Base-by-base conservation (phyloP, 1,140 invertebrate species). In the Phortica variegata region DNA sequence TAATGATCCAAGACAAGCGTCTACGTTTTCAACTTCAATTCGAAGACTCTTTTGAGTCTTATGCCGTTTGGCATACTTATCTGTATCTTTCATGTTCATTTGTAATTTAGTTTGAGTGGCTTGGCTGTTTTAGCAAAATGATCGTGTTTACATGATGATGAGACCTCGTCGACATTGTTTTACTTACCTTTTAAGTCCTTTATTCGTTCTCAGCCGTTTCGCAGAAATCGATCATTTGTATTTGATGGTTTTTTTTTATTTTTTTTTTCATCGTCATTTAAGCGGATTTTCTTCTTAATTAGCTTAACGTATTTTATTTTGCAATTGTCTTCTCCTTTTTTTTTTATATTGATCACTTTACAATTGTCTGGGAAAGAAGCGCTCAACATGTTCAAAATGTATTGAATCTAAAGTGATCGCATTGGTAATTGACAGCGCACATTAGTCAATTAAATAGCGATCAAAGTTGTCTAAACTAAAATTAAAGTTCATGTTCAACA, bases 41-140 rank as follows among this genome's bases (percentile, higher is more conserved):
- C n/a, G n/a, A n/a, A n/a, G n/a, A 15, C 7, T 34, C 33, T 38
- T 38, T 53, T 60, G 58, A 61, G 52, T 47, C 58, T 65, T 65
- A 65, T 65, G 60, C 65, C 58, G 61, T 65, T 65, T 65, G 61
- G 61, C 61, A 65, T 65, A 58, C 61, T 65, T 65, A 65, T 65
- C 58, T 65, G 62, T 61, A 65, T 65, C 61, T 65, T 66, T 65
- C 61, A 65, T 65, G 61, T 65, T 65, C 61, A 58, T 61, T 66
- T 65, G 61, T 65, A 65, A 65, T 65, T 65, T 65, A 58, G 54
- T 61, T 65, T 52, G 23, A 26, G 10, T 63, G 52, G 54, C 56
- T 55, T 32, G 5, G 17, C n/a, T 36, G 38, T 26, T 18, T 39
- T 47, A 37, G 32, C 26, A 45, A 21, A 26, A 40, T 38, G 26